Conservation (phyloP, 2,113 vertebrate species). For the Misgurnus anguillicaudatus region DNA sequence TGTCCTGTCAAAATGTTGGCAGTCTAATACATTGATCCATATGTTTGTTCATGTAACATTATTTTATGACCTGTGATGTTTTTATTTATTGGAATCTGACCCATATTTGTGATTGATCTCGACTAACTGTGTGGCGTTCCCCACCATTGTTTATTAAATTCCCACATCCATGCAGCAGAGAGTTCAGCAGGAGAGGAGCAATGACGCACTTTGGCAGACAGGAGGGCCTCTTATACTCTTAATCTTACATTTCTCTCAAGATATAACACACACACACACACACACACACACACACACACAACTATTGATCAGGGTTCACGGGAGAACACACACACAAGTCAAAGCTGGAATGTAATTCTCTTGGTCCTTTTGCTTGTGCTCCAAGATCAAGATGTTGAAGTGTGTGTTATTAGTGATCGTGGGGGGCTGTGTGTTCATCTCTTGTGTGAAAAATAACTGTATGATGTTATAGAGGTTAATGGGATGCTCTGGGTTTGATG, state of each 20-base stretch:
- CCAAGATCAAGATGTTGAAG: conserved; percentile 7
- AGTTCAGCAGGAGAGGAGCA: conserved; percentile 33
- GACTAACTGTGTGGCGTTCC: background rate
- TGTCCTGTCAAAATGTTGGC: background rate
- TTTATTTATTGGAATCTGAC: conserved; percentile 20
- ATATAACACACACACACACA: conserved; percentile 27
- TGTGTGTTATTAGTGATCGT: background rate
- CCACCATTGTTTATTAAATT: conserved; percentile 30
- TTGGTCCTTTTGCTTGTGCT: background rate
- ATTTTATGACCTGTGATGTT: conserved; percentile 14
- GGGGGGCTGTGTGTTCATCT: background rate
- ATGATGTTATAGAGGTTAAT: background rate
- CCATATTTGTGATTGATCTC: conserved; percentile 21
- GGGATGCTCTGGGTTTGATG: background rate
- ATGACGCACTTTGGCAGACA: conserved; percentile 47
- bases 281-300: conserved; percentile 1
- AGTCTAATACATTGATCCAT: background rate
- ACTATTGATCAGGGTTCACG: background rate
- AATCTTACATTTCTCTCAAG: conserved; percentile 39
- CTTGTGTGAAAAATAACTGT: background rate
- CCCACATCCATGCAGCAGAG: conserved; percentile 34
- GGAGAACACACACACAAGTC: conserved; percentile 2
- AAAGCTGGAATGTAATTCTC: background rate
- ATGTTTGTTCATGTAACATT: background rate
- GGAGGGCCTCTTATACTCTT: conserved; percentile 37